phyloP scores from a whole-genome alignment of 2,797 vertebrate species.

The Tenualosa thibaudeaui region DNA sequence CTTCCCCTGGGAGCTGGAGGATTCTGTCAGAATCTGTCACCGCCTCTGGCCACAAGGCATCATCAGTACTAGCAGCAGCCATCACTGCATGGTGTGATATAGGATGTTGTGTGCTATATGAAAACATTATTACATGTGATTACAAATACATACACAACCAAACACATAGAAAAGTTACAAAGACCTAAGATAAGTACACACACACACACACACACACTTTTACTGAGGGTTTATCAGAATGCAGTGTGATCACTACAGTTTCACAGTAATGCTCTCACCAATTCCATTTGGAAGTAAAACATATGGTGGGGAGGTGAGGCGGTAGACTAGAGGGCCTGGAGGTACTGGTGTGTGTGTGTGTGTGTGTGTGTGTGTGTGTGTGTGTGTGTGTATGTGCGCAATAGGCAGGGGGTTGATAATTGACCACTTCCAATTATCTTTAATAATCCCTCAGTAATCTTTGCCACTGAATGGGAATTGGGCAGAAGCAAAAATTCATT shows the following conservation, averaged over 20 bases:
- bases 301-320: background rate
- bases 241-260: background rate
- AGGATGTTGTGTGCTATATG: background rate
- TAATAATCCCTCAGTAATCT: slow-evolving; percentile 52
- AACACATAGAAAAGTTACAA: background rate
- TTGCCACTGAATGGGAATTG: slow-evolving; percentile 46
- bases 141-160: background rate
- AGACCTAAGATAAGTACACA: too few relatives aligned
- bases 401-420: slow-evolving; percentile 30
- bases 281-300: background rate
- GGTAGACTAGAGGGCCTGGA: background rate
- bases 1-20: background rate
- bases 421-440: slow-evolving; percentile 41
- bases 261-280: too few relatives aligned
- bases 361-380: slow-evolving; percentile 26
- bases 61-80: background rate
- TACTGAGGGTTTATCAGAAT: background rate
- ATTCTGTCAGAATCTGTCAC: background rate
- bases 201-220: background rate
- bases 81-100: background rate
- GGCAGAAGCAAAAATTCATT: slow-evolving; percentile 40
- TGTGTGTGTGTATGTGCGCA: slow-evolving; percentile 22
- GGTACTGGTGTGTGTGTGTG: background rate
- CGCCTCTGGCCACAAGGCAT: background rate
- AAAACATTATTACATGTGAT: background rate